Evolutionary conservation across 2,888 invertebrate genomes (phyloP), one percentile per base, ranked within the genome.

Genomic region (Elysia crispata): DNA sequence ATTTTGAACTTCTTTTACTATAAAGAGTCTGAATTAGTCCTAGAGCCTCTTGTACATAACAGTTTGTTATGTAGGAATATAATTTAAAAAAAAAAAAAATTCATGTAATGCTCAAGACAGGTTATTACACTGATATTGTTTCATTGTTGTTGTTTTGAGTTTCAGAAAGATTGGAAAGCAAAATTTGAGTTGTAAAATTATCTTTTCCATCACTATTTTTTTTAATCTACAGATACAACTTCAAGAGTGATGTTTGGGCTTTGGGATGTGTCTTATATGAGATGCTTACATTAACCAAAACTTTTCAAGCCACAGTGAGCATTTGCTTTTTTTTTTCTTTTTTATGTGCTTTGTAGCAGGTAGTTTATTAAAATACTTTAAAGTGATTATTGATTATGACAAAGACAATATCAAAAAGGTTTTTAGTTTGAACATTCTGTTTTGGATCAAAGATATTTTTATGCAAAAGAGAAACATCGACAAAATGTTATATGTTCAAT

Each of bases 241-340:
- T 87, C 78, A 91, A 91, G 83, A 89, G 89, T 82, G 92, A 92
- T 80, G 90, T 92, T 20, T 92, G 92, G 92, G 89, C 92, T 1
- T 80, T 89, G 18, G 92, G 92, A 11, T 92, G 92, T 89, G 90
- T 91, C 8, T 82, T 91, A 62, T 90, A 89, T 87, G 92, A 92
- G 83, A 85, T 92, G 54, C 83, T 92, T 50, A 91, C 91, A 15
- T 82, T 90, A 8, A 86, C 86, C 66, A 87, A 87, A 76, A 89
- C 90, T 25, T 92, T 92, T 81, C 90, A 92, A 80, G 92, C 91
- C 28, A 89, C 92, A 8, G 91, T 91, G 85, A 87, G 90, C 18
- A 30, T 25, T 60, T 75, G 23, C 33, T 70, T 1, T 11, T 54
- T 25, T 50, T 54, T n/a, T 60, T 20, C 15, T 60, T 8, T 23